Evolutionary conservation across 2,888 invertebrate species (phyloP), one percentile per base, ranked within the genome.

Genomic region (Gastracanthus pulcherrimus): DNA sequence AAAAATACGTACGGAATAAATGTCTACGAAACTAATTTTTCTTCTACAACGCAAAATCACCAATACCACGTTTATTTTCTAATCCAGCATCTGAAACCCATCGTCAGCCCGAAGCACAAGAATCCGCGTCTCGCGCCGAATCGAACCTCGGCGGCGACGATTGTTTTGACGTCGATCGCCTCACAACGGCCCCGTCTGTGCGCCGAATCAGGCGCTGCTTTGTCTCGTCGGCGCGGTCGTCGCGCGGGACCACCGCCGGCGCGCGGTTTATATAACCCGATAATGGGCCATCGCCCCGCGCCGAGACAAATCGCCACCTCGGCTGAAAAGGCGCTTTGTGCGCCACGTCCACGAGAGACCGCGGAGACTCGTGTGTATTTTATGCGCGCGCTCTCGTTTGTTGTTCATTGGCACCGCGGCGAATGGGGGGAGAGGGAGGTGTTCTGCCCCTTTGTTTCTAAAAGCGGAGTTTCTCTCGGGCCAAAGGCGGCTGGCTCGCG

Each of bases 81-180:
- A n/a, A n/a, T n/a, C n/a, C n/a, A n/a, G n/a, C n/a, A n/a, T n/a
- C n/a, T n/a, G n/a, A n/a, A n/a, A n/a, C n/a, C n/a, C n/a, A n/a
- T n/a, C n/a, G n/a, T n/a, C n/a, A n/a, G n/a, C n/a, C n/a, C n/a
- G n/a, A n/a, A n/a, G n/a, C n/a, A n/a, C n/a, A n/a, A n/a, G n/a
- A n/a, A n/a, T n/a, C n/a, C n/a, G n/a, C n/a, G n/a, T n/a, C n/a
- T n/a, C n/a, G n/a, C n/a, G n/a, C n/a, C n/a, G n/a, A n/a, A n/a
- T n/a, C n/a, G n/a, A n/a, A n/a, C n/a, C n/a, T n/a, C n/a, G n/a
- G 48, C 9, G 26, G 62, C 23, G 62, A 5, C 19, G 64, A 64
- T 36, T 64, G 64, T 64, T 64, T 64, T 64, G 64, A 64, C 64
- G 36, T 13, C 64, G 38, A 64, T 64, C 38, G 64, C 36, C 36